These are phyloP conservation scores for Lethrus apterus DNA, from an alignment of 1,140 invertebrate species.

Conservation along the genomic window DNA sequence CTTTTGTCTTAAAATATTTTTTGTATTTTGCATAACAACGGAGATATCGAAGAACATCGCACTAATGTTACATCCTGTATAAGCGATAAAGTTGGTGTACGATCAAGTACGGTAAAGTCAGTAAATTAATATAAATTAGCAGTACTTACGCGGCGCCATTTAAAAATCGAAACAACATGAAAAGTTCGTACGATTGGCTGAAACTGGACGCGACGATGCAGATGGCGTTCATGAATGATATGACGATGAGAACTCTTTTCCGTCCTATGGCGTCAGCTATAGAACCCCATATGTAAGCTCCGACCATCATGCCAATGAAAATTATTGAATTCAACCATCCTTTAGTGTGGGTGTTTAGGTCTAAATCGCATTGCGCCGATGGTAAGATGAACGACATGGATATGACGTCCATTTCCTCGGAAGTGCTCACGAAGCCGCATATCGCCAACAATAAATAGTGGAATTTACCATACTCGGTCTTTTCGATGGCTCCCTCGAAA, in stretches of 20 bases:
- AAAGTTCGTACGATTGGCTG: constrained; percentile 76
- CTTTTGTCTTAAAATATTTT: no score
- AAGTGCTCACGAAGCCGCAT: constrained; percentile 88
- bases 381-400: constrained; percentile 91
- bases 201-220: constrained; percentile 84
- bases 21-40: no score
- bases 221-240: constrained; percentile 81
- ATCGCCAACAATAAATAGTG: constrained; percentile 81
- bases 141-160: constrained; percentile 85
- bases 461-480: constrained; percentile 85
- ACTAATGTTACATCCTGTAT: no score
- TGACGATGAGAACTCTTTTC: constrained; percentile 76
- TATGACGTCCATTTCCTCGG: constrained; percentile 92
- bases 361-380: constrained; percentile 84
- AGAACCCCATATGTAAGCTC: constrained; percentile 85
- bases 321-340: constrained; percentile 83
- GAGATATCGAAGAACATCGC: no score
- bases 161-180: constrained; percentile 82
- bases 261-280: constrained; percentile 80
- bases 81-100: no score
- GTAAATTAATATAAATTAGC: neutral
- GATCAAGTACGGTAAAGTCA: constrained; percentile 4
- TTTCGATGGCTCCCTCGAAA: constrained; percentile 75
- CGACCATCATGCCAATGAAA: constrained; percentile 88
- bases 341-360: constrained; percentile 76